A percentile compares a stretch with the other conserved stretches of the same genome.
These are phyloP conservation scores for Synchiropus splendidus DNA, from an alignment of 2,113 vertebrate species.

Conservation along the genomic window DNA sequence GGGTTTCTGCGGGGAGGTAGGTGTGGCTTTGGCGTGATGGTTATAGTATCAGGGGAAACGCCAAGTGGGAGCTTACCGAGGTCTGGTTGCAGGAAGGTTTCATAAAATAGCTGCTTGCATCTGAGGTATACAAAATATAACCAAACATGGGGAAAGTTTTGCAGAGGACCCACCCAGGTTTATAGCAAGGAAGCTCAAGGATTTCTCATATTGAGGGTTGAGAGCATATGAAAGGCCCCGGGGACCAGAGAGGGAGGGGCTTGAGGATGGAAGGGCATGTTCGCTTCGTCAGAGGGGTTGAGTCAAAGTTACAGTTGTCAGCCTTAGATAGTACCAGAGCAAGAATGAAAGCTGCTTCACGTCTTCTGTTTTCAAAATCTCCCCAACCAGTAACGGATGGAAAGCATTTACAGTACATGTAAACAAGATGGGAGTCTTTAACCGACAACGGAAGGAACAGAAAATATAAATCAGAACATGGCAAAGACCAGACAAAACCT, in stretches of 20 bases:
- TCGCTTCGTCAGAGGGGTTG: conserved; percentile 9
- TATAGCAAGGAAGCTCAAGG: conserved; percentile 43
- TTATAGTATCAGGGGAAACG: conserved; percentile 4
- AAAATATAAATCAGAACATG: conserved; percentile 23
- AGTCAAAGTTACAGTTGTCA: conserved; percentile 21
- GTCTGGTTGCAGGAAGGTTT: conserved; percentile 26
- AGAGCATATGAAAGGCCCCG: conserved; percentile 2
- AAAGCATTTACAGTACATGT: conserved; percentile 40
- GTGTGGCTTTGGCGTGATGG: conserved; percentile 30
- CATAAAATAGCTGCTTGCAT: conserved; percentile 32
- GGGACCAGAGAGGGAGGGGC: not conserved
- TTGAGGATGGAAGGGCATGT: conserved; percentile 10
- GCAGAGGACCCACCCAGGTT: conserved; percentile 18
- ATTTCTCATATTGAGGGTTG: conserved; percentile 18
- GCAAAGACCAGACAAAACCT: conserved; percentile 28
- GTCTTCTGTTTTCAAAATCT: conserved; percentile 19
- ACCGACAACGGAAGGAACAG: conserved; percentile 26
- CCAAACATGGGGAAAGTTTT: conserved; percentile 7
- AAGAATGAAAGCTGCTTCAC: conserved; percentile 32
- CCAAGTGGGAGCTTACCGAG: conserved; percentile 3
- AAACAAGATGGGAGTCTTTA: conserved; percentile 33
- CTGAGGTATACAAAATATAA: conserved; percentile 36
- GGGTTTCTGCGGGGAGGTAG: conserved; percentile 43
- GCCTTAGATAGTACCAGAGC: conserved; percentile 11
- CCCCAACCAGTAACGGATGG: conserved; percentile 30